These are phyloP conservation scores for Mellilla xanthometata DNA, from an alignment of 2,888 invertebrate species.

Conservation along the genomic window DNA sequence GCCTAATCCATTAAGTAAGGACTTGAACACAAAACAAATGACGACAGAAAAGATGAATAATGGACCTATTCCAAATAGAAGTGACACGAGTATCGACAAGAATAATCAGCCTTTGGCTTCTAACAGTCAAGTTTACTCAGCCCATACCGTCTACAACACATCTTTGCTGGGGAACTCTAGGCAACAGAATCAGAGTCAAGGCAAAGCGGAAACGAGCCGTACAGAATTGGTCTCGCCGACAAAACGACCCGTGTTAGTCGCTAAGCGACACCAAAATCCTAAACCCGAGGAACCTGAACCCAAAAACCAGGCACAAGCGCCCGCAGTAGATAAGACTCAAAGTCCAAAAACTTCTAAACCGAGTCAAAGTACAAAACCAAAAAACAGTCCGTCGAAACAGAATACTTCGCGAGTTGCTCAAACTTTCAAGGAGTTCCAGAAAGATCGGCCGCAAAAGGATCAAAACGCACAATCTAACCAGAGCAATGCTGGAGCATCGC, in stretches of 20 bases:
- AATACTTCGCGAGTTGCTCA: conserved; percentile 7
- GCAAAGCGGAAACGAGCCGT: too few species aligned
- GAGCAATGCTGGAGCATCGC: not conserved
- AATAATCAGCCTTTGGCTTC: not conserved
- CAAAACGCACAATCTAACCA: not conserved
- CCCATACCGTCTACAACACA: too few species aligned
- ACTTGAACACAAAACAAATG: too few species aligned
- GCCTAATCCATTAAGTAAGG: too few species aligned
- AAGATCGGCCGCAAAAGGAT: not conserved
- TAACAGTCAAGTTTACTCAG: conserved; percentile 3
- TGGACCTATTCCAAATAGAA: not conserved
- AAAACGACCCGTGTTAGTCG: conserved; percentile 4
- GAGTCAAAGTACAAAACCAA: not conserved
- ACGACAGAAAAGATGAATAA: too few species aligned
- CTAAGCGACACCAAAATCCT: conserved; percentile 2
- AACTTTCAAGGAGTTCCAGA: conserved; percentile 2
- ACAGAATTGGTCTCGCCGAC: not conserved
- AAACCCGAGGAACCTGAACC: not conserved
- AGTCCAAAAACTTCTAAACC: not conserved
- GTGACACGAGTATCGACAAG: not conserved
- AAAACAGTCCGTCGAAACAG: conserved; percentile 3
- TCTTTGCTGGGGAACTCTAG: too few species aligned
- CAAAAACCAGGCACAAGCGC: not conserved
- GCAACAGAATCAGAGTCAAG: too few species aligned
- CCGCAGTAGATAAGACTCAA: not conserved